These are phyloP conservation scores for Cataglyphis livida DNA, from an alignment of 2,888 invertebrate genomes.

Conservation along the genomic window DNA sequence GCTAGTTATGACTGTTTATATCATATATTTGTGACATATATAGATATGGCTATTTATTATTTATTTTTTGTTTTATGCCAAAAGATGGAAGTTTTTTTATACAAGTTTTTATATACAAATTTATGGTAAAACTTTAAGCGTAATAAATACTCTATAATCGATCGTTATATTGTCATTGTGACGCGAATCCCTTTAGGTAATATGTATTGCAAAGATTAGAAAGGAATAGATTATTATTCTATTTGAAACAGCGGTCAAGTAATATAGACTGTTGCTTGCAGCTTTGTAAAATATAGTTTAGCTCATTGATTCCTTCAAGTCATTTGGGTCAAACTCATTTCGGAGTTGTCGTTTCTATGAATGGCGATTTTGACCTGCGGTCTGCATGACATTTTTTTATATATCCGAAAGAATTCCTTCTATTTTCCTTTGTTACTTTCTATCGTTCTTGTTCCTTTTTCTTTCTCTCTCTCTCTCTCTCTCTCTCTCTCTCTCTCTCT, in stretches of 20 bases:
- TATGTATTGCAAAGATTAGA: slow-evolving; percentile 7
- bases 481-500: slow-evolving; percentile 24
- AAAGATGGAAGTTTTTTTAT: not conserved
- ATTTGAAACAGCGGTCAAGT: slow-evolving; percentile 22
- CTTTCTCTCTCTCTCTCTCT: slow-evolving; percentile 31
- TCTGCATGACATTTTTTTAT: slow-evolving; percentile 73
- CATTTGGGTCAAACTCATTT: slow-evolving; percentile 65
- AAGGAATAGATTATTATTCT: not conserved
- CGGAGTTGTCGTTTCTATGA: slow-evolving; percentile 71
- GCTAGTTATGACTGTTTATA: not conserved
- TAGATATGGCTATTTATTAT: not conserved
- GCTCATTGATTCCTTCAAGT: slow-evolving; percentile 63
- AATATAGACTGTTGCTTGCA: slow-evolving; percentile 53
- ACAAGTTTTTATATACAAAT: not conserved
- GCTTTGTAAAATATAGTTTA: slow-evolving; percentile 59
- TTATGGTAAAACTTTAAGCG: not conserved
- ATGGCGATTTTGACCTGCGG: slow-evolving; percentile 72
- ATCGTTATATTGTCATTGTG: not conserved
- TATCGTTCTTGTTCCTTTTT: slow-evolving; percentile 9
- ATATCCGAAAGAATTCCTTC: slow-evolving; percentile 47
- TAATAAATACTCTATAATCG: not conserved
- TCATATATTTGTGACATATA: not conserved
- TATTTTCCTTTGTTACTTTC: slow-evolving; percentile 11
- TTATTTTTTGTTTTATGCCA: not conserved
- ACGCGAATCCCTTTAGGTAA: slow-evolving; percentile 12